Percentiles rank a stretch among this genome's conserved stretches.
These are phyloP conservation scores for Actinia equina DNA, from an alignment of 64 coral and sea anemone species.

Conservation along the genomic window DNA sequence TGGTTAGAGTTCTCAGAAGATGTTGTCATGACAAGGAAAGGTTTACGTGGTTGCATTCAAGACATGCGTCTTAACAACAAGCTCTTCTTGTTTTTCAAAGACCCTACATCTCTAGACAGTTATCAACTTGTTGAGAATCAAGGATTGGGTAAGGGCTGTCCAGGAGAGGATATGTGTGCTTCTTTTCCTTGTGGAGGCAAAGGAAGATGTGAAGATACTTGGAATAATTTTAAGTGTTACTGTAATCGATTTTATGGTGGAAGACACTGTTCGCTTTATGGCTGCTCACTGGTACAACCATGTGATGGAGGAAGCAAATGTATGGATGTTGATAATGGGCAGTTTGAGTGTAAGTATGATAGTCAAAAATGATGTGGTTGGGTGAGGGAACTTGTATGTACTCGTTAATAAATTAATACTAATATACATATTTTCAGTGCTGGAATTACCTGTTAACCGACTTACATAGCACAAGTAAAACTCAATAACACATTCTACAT, in stretches of 20 bases:
- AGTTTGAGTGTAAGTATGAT: slow-evolving; percentile 79
- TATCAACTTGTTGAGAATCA: slow-evolving; percentile 11
- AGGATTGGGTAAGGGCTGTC: slow-evolving; percentile 42
- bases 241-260: slow-evolving; percentile 84
- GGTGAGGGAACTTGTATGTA: too few relatives aligned
- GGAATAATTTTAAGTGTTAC: slow-evolving; percentile 72
- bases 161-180: slow-evolving; percentile 68
- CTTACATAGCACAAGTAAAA: too few relatives aligned
- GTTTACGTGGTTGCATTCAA: slow-evolving; percentile 77
- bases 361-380: background rate
- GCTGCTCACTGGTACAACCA: slow-evolving; percentile 70
- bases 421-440: too few relatives aligned
- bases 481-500: too few relatives aligned
- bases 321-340: slow-evolving; percentile 58
- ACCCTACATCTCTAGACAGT: slow-evolving; percentile 38
- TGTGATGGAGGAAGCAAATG: slow-evolving; percentile 61
- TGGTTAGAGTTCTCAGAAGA: slow-evolving; percentile 8
- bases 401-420: background rate
- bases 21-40: slow-evolving; percentile 11
- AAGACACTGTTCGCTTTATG: slow-evolving; percentile 74
- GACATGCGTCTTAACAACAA: slow-evolving; percentile 65
- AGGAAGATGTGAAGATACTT: slow-evolving; percentile 71
- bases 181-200: slow-evolving; percentile 54
- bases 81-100: slow-evolving; percentile 64
- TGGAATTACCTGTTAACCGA: too few relatives aligned